Percentiles rank a stretch among this genome's conserved stretches.
These are phyloP conservation scores for Coluber constrictor DNA, from an alignment of 2,797 vertebrate genomes.

Conservation along the genomic window DNA sequence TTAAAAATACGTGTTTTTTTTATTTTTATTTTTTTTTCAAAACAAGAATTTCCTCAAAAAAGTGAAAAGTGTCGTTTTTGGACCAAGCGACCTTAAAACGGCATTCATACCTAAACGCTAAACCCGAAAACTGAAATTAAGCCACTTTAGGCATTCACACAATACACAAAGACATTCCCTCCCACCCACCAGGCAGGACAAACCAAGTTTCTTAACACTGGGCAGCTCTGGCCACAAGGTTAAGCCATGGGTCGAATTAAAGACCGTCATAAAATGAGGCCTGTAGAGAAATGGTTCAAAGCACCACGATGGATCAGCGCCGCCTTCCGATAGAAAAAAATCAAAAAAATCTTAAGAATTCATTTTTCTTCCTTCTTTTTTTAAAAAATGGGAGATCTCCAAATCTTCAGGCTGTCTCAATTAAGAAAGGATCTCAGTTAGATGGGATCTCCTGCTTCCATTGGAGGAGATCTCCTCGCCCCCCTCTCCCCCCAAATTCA, in stretches of 20 bases:
- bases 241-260: not conserved
- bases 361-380: not conserved
- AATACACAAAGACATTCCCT: not conserved
- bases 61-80: not conserved
- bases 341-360: not conserved
- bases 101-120: not conserved
- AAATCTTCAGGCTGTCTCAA: not conserved
- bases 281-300: not conserved
- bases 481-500: not conserved
- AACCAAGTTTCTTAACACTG: not conserved
- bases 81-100: not conserved
- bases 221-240: not conserved
- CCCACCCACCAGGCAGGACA: not conserved
- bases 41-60: not conserved
- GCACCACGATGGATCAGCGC: not conserved
- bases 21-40: not conserved
- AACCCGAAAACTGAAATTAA: not conserved
- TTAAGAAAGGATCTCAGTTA: not conserved
- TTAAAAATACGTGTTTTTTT: not conserved
- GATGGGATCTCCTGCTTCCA: not conserved
- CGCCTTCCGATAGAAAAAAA: not conserved
- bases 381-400: not conserved
- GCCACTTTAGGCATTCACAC: not conserved
- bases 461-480: too few species aligned
- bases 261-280: not conserved